Base-by-base conservation (phyloP, 2,888 invertebrate genomes). In the Antitype chi region DNA sequence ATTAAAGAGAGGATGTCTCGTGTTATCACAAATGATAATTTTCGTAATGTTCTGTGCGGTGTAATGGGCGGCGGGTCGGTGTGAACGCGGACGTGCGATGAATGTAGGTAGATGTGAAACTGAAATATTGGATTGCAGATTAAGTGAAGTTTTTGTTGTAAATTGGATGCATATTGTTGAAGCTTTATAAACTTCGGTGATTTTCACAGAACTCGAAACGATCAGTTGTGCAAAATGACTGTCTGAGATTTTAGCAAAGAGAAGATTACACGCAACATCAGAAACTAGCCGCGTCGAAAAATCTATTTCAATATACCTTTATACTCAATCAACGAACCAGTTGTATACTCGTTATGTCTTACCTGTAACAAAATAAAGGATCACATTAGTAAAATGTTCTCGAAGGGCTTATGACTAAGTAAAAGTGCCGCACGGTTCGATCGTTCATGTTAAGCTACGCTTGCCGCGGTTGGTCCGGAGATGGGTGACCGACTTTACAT, bases 11-110 rank as follows among this genome's bases (percentile, higher is more conserved):
- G 83, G 88, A 86, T 85, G 90, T 87, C 82, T 78, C 79, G 80
- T 82, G 88, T 87, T 89, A 90, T 90, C 87, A 87, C 82, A 84
- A 85, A 88, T 90, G 89, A 87, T 90, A 90, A 90, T 89, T 91
- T 89, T 84, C 80, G 80, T 87, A 85, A 87, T 89, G 81, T 83
- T 85, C 82, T 60, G 63, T 63, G 72, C 82, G 84, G 82, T 87
- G 84, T 84, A 83, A 85, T 78, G 82, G 80, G 82, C 75, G 82
- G 77, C 76, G 62, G 49, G 69, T 5, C 78, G 74, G 84, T 82
- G 84, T 80, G 83, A 82, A 78, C 62, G 81, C 76, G 80, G 78
- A 57, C 80, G 70, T 52, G 68, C 85, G 87, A 81, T 82, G 76
- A 80, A 82, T 81, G 82, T 74, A 78, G 86, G 86, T 78, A 80